These are phyloP conservation scores for Oxyura jamaicensis DNA, from an alignment of 2,113 vertebrate genomes.

Conservation along the genomic window DNA sequence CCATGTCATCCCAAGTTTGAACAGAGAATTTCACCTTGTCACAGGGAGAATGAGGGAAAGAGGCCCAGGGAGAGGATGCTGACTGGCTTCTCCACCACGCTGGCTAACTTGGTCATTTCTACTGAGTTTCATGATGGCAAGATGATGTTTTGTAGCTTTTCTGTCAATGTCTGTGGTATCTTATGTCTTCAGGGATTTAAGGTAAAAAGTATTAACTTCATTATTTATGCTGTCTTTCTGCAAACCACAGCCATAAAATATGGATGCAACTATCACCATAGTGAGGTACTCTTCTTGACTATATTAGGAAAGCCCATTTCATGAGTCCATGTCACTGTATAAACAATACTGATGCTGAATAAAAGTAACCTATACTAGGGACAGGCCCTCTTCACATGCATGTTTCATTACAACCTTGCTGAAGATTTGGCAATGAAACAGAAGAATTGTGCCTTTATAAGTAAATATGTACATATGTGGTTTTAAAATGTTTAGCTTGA, in stretches of 20 bases:
- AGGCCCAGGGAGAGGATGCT: not conserved
- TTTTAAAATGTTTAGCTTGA: not conserved
- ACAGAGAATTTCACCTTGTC: not conserved
- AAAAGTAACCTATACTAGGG: not conserved
- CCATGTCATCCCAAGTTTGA: not conserved
- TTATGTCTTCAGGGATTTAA: not conserved
- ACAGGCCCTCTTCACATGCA: not conserved
- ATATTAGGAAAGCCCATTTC: not conserved
- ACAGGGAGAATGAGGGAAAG: not conserved
- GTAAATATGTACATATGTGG: not conserved
- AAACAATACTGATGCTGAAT: not conserved
- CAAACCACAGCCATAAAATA: not conserved
- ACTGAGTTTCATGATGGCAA: not conserved
- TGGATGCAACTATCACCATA: not conserved
- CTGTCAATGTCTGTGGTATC: fast-evolving
- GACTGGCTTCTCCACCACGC: not conserved
- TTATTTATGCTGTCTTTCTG: not conserved
- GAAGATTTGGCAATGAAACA: not conserved
- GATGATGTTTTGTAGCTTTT: not conserved
- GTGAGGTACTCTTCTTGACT: not conserved
- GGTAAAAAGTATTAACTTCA: not conserved
- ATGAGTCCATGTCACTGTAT: not conserved
- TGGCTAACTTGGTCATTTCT: not conserved
- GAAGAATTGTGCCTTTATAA: not conserved
- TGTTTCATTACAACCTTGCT: not conserved